Evolutionary conservation across 2,797 vertebrate genomes (phyloP), one percentile per base, ranked within the genome.

Genomic region (Centroberyx gerrardi): DNA sequence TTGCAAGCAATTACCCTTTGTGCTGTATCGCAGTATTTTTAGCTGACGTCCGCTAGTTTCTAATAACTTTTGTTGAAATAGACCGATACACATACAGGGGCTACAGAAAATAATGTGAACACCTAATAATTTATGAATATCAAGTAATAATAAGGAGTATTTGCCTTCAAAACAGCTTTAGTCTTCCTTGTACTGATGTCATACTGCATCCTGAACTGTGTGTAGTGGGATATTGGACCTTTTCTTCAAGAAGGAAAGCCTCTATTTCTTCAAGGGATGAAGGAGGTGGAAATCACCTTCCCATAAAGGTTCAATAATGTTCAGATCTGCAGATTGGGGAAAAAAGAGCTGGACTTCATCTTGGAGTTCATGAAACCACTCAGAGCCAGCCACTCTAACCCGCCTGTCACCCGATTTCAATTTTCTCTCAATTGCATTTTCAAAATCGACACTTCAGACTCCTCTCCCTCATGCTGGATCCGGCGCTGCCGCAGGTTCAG

Each of bases 281-380:
- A 36, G 55, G 27, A 48, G 33, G 17, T 56, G 3, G 31, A 74
- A 13, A 48, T n/a, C 12, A 4, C 1, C 0, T 7, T 60, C 53
- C 22, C 42, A 62, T 28, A 51, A 55, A 52, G 29, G 3, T 48
- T 27, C 42, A 64, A 69, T 67, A 53, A 71, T 33, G 40, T 61
- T 29, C n/a, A 6, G 29, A 46, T 62, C 49, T 22, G 22, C 8
- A 36, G 38, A 31, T 15, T 40, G 13, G 9, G 46, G 8, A 8
- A 2, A 10, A 59, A 29, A 1, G 8, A 10, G 42, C 65, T 31
- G 54, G 48, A 63, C 60, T 54, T 46, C 27, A 48, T 68, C 42
- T 7, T 69, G 28, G 15, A 54, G 31, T 68, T 66, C 13, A 14
- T 31, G 33, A 67, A 65, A 56, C 8, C 22, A 2, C 3, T 58